Base-by-base conservation (phyloP, 2,113 vertebrate species). In the Bagarius yarrelli region DNA sequence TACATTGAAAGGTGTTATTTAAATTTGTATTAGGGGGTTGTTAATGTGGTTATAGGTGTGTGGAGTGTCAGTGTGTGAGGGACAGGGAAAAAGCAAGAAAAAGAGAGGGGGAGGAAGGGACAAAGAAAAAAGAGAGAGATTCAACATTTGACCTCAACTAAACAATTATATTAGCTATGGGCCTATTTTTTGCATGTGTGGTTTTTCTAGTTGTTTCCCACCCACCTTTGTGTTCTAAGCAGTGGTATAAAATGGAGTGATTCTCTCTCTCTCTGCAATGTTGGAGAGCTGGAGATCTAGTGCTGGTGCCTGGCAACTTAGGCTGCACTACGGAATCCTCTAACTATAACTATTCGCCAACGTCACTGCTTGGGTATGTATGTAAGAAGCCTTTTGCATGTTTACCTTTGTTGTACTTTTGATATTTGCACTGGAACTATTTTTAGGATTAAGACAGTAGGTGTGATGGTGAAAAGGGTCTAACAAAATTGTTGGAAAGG, bases 301-400 rank as follows among this genome's bases (percentile, higher is more conserved):
- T 81, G 63, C 80, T 52, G 80, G 86, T 86, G 86, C 82, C 75
- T 87, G 83, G 76, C 83, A 87, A 84, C 84, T 80, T 71, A 64
- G 44, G 76, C 81, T 83, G 76, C 74, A 59, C 82, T 56, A 79
- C 79, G 85, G 79, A 81, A 83, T 81, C 82, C 75, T 83, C 83
- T 76, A 86, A 81, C 77, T 80, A 47, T 47, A 80, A 84, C 82
- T 82, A 81, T 86, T 88, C 78, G 34, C 75, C 80, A 86, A 50
- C 82, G 66, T 83, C 85, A 84, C 57, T 69, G 71, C 75, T 80
- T 76, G 81, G 86, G 87, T 88, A 86, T 87, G 87, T 88, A 88
- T 78, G 83, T 84, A 84, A 75, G 75, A 80, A 63, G 57, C 71
- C 77, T 85, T 53, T 81, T 14, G 76, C 82, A 80, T 84, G 80